Evolutionary conservation across 2,113 vertebrate species (phyloP).

Genomic region (Oncorhynchus masou): DNA sequence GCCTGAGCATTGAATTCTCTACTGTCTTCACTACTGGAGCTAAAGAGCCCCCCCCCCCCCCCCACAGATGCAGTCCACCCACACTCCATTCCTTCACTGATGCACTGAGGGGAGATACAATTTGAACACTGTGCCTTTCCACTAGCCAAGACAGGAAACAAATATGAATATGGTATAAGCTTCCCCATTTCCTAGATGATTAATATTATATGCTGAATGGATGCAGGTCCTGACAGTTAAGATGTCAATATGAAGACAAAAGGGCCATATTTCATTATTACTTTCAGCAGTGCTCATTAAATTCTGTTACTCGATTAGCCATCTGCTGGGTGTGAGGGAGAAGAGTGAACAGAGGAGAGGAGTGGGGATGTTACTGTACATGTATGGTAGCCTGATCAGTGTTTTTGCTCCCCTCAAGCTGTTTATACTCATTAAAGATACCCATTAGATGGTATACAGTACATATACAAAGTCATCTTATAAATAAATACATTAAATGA

Average conservation of each 20-base stretch:
- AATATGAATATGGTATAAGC: slow-evolving; percentile 58
- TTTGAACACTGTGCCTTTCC: slow-evolving; percentile 48
- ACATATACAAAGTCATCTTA: too few species aligned
- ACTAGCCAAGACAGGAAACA: slow-evolving; percentile 59
- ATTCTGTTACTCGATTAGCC: slow-evolving; percentile 64
- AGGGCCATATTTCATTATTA: slow-evolving; percentile 62
- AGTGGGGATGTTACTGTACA: not conserved
- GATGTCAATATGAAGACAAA: slow-evolving; percentile 51
- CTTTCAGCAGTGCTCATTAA: slow-evolving; percentile 57
- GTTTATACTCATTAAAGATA: too few species aligned
- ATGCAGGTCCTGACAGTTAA: slow-evolving; percentile 46
- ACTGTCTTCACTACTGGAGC: slow-evolving; percentile 40
- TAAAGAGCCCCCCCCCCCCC: slow-evolving; percentile 12
- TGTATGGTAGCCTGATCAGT: not conserved
- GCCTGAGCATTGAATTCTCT: slow-evolving; percentile 53
- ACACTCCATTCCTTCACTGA: slow-evolving; percentile 30
- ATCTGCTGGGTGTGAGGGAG: slow-evolving; percentile 62
- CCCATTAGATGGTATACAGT: too few species aligned
- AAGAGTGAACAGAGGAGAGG: slow-evolving; percentile 46
- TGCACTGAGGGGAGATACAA: not conserved
- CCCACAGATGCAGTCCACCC: slow-evolving; percentile 59
- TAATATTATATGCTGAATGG: slow-evolving; percentile 42
- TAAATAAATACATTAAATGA: too few species aligned
- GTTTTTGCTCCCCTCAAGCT: slow-evolving; percentile 33
- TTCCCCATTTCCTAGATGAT: slow-evolving; percentile 45